Evolutionary conservation across 2,797 vertebrate genomes (phyloP).

Genomic region (Manis pentadactyla): DNA sequence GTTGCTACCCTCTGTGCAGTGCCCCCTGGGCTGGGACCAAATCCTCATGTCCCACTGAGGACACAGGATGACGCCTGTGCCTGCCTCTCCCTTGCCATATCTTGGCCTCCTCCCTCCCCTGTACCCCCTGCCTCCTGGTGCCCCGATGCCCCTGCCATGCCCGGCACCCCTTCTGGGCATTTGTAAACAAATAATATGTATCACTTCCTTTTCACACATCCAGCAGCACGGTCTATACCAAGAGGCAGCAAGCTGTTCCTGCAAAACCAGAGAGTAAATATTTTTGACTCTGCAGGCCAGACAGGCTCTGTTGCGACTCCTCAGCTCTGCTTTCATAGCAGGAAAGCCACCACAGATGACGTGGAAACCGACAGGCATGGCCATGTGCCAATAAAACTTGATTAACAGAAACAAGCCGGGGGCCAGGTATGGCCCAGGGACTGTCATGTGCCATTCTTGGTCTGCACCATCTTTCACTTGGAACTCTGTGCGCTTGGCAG

Average conservation of each 20-base stretch:
- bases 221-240: background rate
- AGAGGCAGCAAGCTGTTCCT: background rate
- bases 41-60: too few species aligned
- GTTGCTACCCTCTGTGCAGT: background rate
- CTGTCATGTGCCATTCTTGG: accelerated
- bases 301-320: background rate
- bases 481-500: background rate
- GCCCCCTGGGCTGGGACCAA: background rate
- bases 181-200: accelerated
- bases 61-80: background rate
- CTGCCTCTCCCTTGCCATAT: background rate
- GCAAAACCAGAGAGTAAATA: background rate
- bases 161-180: background rate
- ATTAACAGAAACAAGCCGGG: background rate
- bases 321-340: accelerated
- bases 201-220: background rate
- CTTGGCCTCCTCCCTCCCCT: background rate
- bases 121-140: background rate
- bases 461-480: too few species aligned
- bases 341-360: accelerated
- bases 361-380: accelerated
- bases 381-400: background rate
- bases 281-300: background rate
- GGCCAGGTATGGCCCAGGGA: accelerated
- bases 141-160: accelerated